phyloP scores from a whole-genome alignment of 2,888 invertebrate genomes.

The Aricia artaxerxes region DNA sequence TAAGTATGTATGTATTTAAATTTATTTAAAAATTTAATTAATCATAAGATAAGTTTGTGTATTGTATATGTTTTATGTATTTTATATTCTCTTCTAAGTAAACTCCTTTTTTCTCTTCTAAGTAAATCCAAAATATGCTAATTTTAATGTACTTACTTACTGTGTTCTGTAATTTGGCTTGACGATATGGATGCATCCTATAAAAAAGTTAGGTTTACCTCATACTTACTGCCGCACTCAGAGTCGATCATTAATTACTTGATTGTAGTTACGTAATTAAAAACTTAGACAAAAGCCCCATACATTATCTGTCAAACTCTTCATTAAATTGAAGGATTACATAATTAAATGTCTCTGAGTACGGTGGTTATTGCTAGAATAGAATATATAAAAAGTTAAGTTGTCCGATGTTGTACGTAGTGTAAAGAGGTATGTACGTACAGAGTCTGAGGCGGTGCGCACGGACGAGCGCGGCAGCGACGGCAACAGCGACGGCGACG shows the following conservation, averaged over 20 bases:
- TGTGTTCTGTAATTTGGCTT: too few relatives aligned
- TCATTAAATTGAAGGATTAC: too few relatives aligned
- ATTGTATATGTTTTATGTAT: background rate
- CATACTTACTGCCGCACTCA: too few relatives aligned
- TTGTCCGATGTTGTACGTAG: background rate
- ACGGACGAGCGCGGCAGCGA: constrained; percentile 73
- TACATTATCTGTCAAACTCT: too few relatives aligned
- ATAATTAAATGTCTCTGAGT: too few relatives aligned
- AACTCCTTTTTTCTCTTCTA: background rate
- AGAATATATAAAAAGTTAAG: background rate
- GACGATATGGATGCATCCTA: too few relatives aligned
- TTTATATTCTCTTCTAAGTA: background rate
- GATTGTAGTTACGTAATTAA: too few relatives aligned
- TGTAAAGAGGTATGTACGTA: background rate
- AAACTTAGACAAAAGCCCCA: too few relatives aligned
- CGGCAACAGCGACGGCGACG: constrained; percentile 72
- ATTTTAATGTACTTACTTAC: background rate
- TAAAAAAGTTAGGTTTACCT: too few relatives aligned
- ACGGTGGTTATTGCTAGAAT: too few relatives aligned
- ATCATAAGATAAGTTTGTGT: background rate
- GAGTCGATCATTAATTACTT: too few relatives aligned
- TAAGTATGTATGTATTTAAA: background rate
- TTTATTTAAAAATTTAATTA: background rate
- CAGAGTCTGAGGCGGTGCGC: constrained; percentile 70
- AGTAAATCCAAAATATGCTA: background rate